Conservation (phyloP, 2,113 vertebrate species). For the Chaetops frenatus region DNA sequence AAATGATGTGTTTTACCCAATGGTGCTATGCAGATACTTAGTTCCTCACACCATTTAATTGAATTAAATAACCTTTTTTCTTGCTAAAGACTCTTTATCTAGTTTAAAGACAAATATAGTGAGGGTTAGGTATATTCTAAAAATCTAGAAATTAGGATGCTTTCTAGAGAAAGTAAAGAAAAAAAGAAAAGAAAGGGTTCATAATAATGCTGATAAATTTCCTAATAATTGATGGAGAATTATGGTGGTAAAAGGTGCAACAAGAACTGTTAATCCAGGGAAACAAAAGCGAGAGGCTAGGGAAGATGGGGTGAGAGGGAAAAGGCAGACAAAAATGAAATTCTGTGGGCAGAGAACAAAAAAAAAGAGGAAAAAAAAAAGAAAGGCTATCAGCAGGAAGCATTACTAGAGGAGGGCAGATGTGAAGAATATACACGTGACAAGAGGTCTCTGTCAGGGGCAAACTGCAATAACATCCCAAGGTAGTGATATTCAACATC, state of each 20-base stretch:
- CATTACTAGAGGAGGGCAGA: not conserved
- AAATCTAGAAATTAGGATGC: not conserved
- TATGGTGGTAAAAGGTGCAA: not conserved
- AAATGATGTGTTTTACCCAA: not conserved
- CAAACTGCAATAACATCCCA: not conserved
- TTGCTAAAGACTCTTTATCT: not conserved
- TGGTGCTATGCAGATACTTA: not conserved
- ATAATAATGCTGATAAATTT: not conserved
- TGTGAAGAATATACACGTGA: not conserved
- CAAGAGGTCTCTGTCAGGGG: not conserved
- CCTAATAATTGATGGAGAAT: not conserved
- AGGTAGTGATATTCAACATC: not conserved
- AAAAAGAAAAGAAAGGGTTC: not conserved
- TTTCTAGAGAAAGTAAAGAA: not conserved
- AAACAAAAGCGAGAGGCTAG: not conserved
- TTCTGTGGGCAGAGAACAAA: not conserved
- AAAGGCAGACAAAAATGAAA: not conserved
- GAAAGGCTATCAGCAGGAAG: not conserved
- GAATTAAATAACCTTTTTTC: not conserved
- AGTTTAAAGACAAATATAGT: not conserved
- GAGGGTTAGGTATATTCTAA: not conserved
- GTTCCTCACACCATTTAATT: not conserved
- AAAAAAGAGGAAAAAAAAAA: not conserved
- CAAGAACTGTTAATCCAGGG: not conserved
- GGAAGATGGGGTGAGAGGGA: not conserved